Evolutionary conservation across 2,113 vertebrate species (phyloP).

Genomic region (Globicephala melas): DNA sequence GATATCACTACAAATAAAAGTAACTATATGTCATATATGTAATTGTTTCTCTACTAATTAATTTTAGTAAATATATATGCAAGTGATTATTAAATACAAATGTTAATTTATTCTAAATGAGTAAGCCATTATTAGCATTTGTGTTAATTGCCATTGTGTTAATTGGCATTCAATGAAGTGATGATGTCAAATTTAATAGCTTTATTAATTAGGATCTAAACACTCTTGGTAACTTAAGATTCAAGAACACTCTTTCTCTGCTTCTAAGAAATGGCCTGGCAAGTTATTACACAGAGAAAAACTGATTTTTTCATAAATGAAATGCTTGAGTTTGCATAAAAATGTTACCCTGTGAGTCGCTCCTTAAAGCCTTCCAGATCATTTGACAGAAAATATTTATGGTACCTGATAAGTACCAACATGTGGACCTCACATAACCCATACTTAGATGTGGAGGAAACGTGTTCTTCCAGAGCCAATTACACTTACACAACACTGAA

Average conservation of each 20-base stretch:
- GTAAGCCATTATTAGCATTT: background rate
- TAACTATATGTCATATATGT: background rate
- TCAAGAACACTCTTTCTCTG: background rate
- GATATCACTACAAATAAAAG: background rate
- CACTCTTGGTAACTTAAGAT: background rate
- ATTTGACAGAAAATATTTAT: background rate
- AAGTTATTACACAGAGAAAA: background rate
- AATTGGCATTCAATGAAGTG: background rate
- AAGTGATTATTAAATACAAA: constrained; percentile 11
- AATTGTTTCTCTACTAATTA: background rate
- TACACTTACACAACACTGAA: background rate
- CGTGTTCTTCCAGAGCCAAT: background rate
- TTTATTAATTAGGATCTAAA: constrained; percentile 47
- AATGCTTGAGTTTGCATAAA: background rate
- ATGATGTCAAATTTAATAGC: constrained; percentile 8
- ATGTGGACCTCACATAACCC: background rate
- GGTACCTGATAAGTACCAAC: background rate
- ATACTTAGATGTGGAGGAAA: background rate
- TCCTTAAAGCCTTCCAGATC: background rate
- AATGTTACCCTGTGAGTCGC: background rate
- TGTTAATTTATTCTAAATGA: constrained; percentile 25
- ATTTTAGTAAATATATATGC: background rate
- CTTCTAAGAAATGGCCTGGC: background rate
- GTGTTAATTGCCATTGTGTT: constrained; percentile 31
- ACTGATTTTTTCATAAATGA: background rate